phyloP scores from a whole-genome alignment of 1,140 invertebrate genomes.

The Rhopalosiphum padi region DNA sequence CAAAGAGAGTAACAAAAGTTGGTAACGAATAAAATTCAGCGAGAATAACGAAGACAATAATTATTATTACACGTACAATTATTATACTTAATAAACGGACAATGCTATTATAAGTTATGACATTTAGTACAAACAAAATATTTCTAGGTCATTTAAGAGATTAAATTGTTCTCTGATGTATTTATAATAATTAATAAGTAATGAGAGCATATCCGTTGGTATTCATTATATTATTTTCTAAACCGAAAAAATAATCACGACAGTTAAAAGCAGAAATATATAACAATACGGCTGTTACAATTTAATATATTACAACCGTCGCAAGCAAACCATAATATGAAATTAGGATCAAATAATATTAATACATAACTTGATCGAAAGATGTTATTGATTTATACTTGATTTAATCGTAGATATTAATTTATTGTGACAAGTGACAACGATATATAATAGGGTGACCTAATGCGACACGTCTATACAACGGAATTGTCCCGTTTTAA shows the following conservation, averaged over 20 bases:
- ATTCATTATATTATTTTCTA: conserved; percentile 18
- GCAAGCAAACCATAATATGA: neutral
- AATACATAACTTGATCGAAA: neutral
- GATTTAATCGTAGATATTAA: neutral
- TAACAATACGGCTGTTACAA: neutral
- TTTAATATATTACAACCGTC: neutral
- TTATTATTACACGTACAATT: neutral
- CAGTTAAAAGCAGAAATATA: neutral
- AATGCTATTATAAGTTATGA: conserved; percentile 1
- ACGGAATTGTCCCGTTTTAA: neutral
- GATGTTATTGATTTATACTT: neutral
- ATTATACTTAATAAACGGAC: neutral
- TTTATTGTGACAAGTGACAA: neutral
- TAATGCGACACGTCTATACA: neutral
- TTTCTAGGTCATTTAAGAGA: conserved; percentile 24
- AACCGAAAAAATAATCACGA: neutral
- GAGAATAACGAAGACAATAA: neutral
- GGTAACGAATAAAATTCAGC: conserved; percentile 17
- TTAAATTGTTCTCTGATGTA: neutral
- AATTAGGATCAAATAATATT: neutral
- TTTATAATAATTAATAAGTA: neutral
- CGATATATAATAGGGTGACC: neutral
- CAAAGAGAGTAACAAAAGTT: neutral
- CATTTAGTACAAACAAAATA: conserved; percentile 14
- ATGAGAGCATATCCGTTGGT: neutral